Evolutionary conservation across 2,888 invertebrate genomes (phyloP).

Genomic region (Morinoia aosen): DNA sequence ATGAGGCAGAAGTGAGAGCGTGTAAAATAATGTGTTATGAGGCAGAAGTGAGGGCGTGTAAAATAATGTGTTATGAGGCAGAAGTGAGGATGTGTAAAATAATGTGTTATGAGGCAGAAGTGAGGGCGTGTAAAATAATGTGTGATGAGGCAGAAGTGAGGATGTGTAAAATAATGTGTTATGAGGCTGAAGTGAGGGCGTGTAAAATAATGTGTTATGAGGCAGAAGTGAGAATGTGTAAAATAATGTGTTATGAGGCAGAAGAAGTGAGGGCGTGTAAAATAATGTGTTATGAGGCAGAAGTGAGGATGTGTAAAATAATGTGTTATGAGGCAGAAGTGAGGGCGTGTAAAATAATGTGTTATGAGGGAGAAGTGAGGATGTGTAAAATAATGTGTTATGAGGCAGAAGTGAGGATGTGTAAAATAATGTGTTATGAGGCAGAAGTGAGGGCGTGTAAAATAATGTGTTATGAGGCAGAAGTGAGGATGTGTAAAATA

Average conservation of each 20-base stretch:
- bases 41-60: not conserved
- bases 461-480: no score
- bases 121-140: no score
- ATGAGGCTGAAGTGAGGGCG: not conserved
- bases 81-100: not conserved
- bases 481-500: no score
- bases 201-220: not conserved
- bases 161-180: not conserved
- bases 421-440: not conserved
- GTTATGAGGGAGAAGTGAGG: not conserved
- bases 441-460: not conserved
- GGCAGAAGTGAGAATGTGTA: not conserved
- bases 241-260: not conserved
- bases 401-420: not conserved
- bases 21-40: not conserved
- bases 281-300: no score
- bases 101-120: no score
- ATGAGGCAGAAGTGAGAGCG: not conserved
- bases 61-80: not conserved
- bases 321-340: no score
- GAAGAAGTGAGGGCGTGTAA: not conserved
- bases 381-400: not conserved
- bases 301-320: no score
- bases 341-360: no score
- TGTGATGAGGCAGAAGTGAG: not conserved